Percentiles rank a stretch among this genome's conserved stretches.
These are phyloP conservation scores for Pelecanus crispus DNA, from an alignment of 2,113 vertebrate species.

Conservation along the genomic window DNA sequence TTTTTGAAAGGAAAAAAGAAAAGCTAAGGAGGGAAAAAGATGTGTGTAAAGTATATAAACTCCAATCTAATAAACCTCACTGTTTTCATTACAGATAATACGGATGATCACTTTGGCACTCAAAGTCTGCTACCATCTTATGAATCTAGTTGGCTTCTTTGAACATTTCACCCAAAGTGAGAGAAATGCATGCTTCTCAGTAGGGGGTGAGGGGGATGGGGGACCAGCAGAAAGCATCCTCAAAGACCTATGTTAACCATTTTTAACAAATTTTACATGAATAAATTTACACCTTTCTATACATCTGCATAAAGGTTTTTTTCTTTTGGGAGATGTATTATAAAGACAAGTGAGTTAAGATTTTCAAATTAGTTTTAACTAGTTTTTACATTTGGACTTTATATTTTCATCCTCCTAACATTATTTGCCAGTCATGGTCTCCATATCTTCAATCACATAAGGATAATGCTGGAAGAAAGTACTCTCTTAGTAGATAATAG, in stretches of 20 bases:
- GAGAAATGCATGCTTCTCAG: not conserved
- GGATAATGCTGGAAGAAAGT: not conserved
- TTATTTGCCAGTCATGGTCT: not conserved
- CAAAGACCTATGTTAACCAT: not conserved
- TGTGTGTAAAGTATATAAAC: not conserved
- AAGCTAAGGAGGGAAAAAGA: not conserved
- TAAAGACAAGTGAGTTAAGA: not conserved
- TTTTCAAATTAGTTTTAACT: not conserved
- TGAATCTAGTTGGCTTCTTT: not conserved
- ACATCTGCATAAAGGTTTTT: not conserved
- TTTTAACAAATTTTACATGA: not conserved
- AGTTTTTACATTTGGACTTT: not conserved
- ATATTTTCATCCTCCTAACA: not conserved
- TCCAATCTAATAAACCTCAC: not conserved
- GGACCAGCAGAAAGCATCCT: not conserved
- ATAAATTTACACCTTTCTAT: not conserved
- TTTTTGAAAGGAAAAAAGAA: not conserved
- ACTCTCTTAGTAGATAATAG: not conserved
- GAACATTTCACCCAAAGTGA: not conserved
- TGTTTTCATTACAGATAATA: not conserved
- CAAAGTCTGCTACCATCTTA: not conserved
- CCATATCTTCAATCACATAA: not conserved
- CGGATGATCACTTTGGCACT: not conserved
- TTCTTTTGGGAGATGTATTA: not conserved
- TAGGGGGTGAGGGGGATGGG: too few relatives aligned